phyloP scores from a whole-genome alignment of 2,888 invertebrate species.

The Thera britannica region DNA sequence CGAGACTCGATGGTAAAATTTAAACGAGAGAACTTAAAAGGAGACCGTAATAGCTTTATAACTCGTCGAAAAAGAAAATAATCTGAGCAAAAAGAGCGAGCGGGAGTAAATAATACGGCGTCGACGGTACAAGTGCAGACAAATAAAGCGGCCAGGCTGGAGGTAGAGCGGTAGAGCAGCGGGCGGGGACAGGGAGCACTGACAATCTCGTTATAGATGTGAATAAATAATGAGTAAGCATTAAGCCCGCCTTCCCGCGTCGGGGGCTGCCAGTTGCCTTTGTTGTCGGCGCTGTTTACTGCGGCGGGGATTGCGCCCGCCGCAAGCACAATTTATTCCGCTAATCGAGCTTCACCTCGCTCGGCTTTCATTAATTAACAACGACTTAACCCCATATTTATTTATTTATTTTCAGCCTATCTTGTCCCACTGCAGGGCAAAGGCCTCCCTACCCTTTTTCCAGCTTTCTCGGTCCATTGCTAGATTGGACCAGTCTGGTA shows the following conservation, averaged over 20 bases:
- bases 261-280: conserved; percentile 68
- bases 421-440: no score
- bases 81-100: conserved; percentile 66
- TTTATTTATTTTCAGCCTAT: no score
- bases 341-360: conserved; percentile 78
- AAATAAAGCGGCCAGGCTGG: conserved; percentile 64
- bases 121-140: conserved; percentile 52
- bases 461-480: no score
- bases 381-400: conserved; percentile 65
- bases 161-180: conserved; percentile 56
- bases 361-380: conserved; percentile 78
- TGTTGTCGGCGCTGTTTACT: conserved; percentile 78
- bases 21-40: conserved; percentile 54
- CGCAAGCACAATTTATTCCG: conserved; percentile 79
- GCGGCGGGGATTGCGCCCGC: conserved; percentile 70
- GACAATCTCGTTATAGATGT: conserved; percentile 82
- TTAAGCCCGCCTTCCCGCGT: conserved; percentile 69
- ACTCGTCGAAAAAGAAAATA: conserved; percentile 66
- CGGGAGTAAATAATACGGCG: conserved; percentile 58
- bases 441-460: no score
- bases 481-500: no score
- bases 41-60: conserved; percentile 68
- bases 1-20: conserved; percentile 37
- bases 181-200: conserved; percentile 66
- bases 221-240: conserved; percentile 83